Evolutionary conservation across 2,888 invertebrate species (phyloP).

Genomic region (Malthinus seriepunctatus): DNA sequence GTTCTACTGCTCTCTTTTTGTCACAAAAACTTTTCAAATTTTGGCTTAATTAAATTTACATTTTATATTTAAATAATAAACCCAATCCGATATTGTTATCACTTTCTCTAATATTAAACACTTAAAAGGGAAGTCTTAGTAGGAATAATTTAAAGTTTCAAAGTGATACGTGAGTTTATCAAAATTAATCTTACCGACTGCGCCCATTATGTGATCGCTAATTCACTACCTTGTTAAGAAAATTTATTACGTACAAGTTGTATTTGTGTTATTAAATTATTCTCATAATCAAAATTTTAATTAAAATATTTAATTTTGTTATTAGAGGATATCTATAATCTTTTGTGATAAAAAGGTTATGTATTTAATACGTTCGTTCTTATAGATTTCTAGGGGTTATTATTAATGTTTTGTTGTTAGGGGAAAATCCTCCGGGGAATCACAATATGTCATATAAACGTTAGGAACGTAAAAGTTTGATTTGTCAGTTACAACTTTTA

Average conservation of each 20-base stretch:
- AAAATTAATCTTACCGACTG: no score
- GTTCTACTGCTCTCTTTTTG: slow-evolving; percentile 4
- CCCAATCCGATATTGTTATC: slow-evolving; percentile 22
- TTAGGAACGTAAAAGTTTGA: slow-evolving; percentile 18
- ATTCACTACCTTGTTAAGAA: no score
- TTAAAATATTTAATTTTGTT: slow-evolving; percentile 1
- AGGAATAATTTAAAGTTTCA: no score
- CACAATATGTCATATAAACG: slow-evolving; percentile 21
- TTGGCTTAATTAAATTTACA: slow-evolving; percentile 43
- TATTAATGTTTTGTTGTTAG: slow-evolving; percentile 19
- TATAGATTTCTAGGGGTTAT: slow-evolving; percentile 18
- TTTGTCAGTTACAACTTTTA: slow-evolving; percentile 19
- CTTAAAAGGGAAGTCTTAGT: no score
- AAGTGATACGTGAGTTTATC: no score
- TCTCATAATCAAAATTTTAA: not conserved
- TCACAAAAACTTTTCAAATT: slow-evolving; percentile 31
- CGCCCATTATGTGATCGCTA: no score
- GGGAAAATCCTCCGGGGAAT: slow-evolving; percentile 20
- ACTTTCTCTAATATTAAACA: no score
- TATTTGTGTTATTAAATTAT: not conserved
- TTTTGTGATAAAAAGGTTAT: slow-evolving; percentile 2
- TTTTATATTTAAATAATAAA: slow-evolving; percentile 37
- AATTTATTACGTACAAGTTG: no score
- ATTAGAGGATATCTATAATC: slow-evolving; percentile 14
- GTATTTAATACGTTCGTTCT: slow-evolving; percentile 7